phyloP scores from a whole-genome alignment of 1,140 invertebrate species.

The Caerostris darwini region DNA sequence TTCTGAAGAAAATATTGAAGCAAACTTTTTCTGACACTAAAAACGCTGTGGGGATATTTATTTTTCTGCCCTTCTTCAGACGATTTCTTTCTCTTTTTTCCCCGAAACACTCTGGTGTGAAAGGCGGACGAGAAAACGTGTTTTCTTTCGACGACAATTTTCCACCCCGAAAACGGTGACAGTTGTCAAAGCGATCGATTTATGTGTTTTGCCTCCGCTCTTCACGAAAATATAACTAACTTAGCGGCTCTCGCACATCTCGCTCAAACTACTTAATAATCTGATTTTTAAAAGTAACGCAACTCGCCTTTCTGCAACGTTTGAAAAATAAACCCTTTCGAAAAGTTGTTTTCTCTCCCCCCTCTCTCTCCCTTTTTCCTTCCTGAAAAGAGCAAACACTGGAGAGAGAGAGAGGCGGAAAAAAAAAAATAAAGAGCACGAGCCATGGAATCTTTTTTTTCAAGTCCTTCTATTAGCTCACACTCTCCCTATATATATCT shows the following conservation, averaged over 20 bases:
- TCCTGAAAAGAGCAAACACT: no score
- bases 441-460: no score
- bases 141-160: not conserved
- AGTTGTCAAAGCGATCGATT: not conserved
- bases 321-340: no score
- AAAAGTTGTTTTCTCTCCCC: no score
- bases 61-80: not conserved
- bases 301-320: not conserved
- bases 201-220: not conserved
- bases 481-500: no score
- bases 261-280: not conserved
- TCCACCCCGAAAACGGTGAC: not conserved
- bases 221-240: conserved; percentile 6
- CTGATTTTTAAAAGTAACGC: not conserved
- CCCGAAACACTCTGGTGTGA: not conserved
- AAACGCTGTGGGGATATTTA: not conserved
- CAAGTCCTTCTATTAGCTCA: no score
- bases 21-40: not conserved
- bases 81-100: not conserved
- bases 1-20: no score
- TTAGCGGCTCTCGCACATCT: not conserved
- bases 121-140: not conserved
- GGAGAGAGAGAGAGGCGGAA: no score
- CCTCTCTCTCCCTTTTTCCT: no score
- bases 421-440: no score